Base-by-base conservation (phyloP, 2,888 invertebrate species). In the Eueremaeus valkanovi region DNA sequence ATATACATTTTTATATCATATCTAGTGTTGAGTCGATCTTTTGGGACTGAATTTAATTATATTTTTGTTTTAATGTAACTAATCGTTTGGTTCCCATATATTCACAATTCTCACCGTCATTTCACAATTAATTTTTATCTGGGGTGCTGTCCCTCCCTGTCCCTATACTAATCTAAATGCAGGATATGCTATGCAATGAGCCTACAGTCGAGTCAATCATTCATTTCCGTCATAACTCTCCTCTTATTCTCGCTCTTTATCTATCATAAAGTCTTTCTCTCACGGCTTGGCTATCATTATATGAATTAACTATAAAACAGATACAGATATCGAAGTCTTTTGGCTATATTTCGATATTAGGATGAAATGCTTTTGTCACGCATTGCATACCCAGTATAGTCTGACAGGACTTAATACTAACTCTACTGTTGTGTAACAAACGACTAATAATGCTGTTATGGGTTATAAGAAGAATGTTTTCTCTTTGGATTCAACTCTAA, bases 181-280 rank as follows among this genome's bases (percentile, higher is more conserved):
- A 66, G 63, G 63, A 66, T 66, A 66, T 66, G 21, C 36, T 66
- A 31, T 36, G 16, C 18, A 21, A 66, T 2, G 18, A 24, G 21
- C 55, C 55, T 1, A 55, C 21, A 55, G 31, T 29, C 9, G 31
- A 61, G 61, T 61, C 66, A 66, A 36, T 42, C 70, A 70, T 29
- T 70, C 70, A 70, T 70, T 70, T 70, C 70, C 70, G 70, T 70
- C 70, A 70, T 70, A 21, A 63, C n/a, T 40, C 21, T 36, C 40
- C 36, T 36, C 36, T 36, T 11, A 8, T 11, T 36, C 36, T 36
- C 36, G 5, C 36, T 36, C 36, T 36, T 11, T 36, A 5, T 36
- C 36, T 36, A 5, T 16, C 9, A 11, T 11, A 45, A 45, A 45
- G 45, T 45, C 36, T 70, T 45, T 68, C 70, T 70, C 70, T 27